These are phyloP conservation scores for Galagoides demidoff DNA, from an alignment of 2,797 vertebrate species.

Conservation along the genomic window DNA sequence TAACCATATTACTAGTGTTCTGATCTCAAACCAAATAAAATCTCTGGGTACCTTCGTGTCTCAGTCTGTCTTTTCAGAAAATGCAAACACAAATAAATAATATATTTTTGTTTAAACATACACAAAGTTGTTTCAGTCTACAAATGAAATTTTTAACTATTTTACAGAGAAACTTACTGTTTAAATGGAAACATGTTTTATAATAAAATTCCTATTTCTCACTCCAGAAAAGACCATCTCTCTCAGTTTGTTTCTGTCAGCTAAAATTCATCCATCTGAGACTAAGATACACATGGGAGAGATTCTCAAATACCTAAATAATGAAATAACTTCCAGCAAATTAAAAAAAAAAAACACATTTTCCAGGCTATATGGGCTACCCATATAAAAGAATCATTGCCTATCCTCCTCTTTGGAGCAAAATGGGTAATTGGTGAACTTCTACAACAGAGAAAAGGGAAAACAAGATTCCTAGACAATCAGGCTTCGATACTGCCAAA, in stretches of 20 bases:
- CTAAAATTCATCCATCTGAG: not conserved
- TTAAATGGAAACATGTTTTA: not conserved
- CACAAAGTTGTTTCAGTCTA: not conserved
- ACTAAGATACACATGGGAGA: accelerated
- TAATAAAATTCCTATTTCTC: not conserved
- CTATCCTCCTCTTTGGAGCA: not conserved
- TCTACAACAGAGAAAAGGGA: not conserved
- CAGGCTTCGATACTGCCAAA: not conserved
- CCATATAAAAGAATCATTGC: not conserved
- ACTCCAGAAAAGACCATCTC: conserved; percentile 29
- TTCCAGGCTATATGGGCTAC: not conserved
- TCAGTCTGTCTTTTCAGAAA: not conserved
- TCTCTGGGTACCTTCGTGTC: not conserved
- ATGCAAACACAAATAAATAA: not conserved
- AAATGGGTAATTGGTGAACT: not conserved
- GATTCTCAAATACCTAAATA: not conserved
- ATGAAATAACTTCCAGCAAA: conserved; percentile 1
- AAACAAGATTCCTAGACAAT: not conserved
- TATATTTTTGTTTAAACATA: not conserved
- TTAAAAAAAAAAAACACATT: accelerated
- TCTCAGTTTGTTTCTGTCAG: conserved; percentile 9
- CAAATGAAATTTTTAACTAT: not conserved
- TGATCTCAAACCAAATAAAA: not conserved
- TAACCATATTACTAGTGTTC: not conserved
- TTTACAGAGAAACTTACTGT: not conserved